Evolutionary conservation across 1,140 invertebrate species (phyloP).

Genomic region (Anastrepha obliqua): DNA sequence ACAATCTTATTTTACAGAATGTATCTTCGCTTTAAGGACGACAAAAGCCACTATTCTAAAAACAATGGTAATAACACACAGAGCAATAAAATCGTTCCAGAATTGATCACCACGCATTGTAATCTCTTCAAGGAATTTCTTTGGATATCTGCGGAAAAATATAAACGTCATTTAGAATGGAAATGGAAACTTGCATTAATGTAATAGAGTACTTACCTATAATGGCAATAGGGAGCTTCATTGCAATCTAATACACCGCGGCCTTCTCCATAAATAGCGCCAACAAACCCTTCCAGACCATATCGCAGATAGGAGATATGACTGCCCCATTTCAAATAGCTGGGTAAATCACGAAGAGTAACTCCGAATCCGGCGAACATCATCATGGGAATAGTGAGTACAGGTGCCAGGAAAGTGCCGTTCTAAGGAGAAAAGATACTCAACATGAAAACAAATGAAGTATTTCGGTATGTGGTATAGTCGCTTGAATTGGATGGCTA

Average conservation of each 20-base stretch:
- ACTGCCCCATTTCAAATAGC: slow-evolving; percentile 89
- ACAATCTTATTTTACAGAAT: slow-evolving; percentile 64
- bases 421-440: slow-evolving; percentile 76
- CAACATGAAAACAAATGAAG: no score
- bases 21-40: slow-evolving; percentile 78
- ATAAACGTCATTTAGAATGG: slow-evolving; percentile 54
- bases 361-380: slow-evolving; percentile 92
- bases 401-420: slow-evolving; percentile 87
- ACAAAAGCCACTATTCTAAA: slow-evolving; percentile 85
- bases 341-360: slow-evolving; percentile 83
- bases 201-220: slow-evolving; percentile 75
- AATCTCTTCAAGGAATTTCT: slow-evolving; percentile 85
- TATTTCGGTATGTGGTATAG: neutral
- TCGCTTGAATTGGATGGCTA: neutral
- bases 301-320: slow-evolving; percentile 92
- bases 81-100: slow-evolving; percentile 86
- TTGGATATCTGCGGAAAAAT: slow-evolving; percentile 77
- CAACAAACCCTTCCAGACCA: slow-evolving; percentile 88
- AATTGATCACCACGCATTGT: slow-evolving; percentile 88
- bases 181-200: neutral
- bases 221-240: slow-evolving; percentile 82
- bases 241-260: slow-evolving; percentile 80
- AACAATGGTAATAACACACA: slow-evolving; percentile 82
- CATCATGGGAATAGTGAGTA: slow-evolving; percentile 88
- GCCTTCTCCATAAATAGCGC: slow-evolving; percentile 88